Conservation (phyloP, 1,140 invertebrate species). For the Reticulitermes speratus region DNA sequence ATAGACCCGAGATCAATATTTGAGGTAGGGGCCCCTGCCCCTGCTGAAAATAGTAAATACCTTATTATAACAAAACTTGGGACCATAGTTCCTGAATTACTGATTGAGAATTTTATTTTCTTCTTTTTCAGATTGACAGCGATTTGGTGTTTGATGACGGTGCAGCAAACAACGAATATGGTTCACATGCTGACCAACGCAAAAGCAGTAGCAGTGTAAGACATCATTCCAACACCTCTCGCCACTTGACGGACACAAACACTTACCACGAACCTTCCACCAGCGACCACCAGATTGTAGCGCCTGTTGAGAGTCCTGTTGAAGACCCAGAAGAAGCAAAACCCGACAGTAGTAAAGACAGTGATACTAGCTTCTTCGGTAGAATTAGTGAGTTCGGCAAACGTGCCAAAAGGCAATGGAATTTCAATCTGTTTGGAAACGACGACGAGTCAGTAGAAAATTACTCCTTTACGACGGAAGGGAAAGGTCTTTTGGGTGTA, state of each 20-base stretch:
- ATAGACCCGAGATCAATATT: too few species aligned
- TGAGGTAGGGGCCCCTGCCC: too few species aligned
- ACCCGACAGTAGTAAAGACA: too few species aligned
- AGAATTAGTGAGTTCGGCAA: not conserved
- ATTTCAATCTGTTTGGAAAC: not conserved
- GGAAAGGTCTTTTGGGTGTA: not conserved
- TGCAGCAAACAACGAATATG: not conserved
- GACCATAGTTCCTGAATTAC: too few species aligned
- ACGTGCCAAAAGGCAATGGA: not conserved
- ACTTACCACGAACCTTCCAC: not conserved
- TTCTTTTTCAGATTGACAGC: conserved; percentile 25
- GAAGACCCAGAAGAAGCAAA: not conserved
- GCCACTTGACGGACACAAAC: not conserved
- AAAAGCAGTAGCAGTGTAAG: not conserved
- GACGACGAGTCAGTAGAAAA: not conserved
- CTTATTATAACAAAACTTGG: too few species aligned
- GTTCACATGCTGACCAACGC: not conserved
- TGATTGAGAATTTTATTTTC: not conserved
- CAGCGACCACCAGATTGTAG: not conserved
- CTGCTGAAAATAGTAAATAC: too few species aligned
- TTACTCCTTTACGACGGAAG: not conserved
- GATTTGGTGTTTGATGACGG: conserved; percentile 33
- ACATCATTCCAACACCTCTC: not conserved
- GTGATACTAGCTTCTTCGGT: not conserved
- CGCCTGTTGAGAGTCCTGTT: conserved; percentile 21